Percentiles rank a stretch among this genome's conserved stretches.
Evolutionary conservation across 2,797 vertebrate species (phyloP).

Genomic region (Cossypha caffra): DNA sequence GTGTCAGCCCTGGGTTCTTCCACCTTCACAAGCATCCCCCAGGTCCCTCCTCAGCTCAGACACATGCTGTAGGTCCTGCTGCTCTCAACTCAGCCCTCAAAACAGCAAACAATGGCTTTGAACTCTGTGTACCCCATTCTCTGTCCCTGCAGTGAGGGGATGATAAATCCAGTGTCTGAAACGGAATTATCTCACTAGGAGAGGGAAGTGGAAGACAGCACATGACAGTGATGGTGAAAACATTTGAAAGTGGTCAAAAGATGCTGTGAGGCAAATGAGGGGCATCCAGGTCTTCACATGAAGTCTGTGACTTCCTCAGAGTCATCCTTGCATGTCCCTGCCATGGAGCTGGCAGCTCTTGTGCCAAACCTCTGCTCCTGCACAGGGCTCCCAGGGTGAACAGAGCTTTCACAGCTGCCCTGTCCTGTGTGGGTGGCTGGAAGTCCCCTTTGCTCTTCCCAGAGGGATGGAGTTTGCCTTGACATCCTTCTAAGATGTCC

Average conservation of each 20-base stretch:
- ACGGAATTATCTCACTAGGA: background rate
- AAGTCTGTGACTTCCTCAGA: background rate
- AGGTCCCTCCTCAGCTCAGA: background rate
- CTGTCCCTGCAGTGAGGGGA: background rate
- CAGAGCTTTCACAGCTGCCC: background rate
- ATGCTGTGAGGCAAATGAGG: background rate
- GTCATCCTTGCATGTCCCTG: fast-evolving
- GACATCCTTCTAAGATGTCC: background rate
- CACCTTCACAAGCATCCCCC: background rate
- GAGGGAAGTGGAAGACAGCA: background rate
- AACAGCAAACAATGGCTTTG: background rate
- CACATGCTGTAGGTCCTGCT: background rate
- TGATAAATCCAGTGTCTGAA: background rate
- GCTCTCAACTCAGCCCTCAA: background rate
- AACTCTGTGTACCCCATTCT: background rate
- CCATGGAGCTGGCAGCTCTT: background rate
- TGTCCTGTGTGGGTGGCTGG: background rate
- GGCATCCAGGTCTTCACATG: background rate
- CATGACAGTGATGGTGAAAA: background rate
- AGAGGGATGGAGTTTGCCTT: background rate
- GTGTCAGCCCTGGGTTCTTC: background rate
- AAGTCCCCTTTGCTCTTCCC: background rate
- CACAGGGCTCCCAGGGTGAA: fast-evolving
- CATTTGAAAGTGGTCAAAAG: background rate
- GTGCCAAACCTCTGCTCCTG: background rate